A percentile compares a stretch with the other conserved stretches of the same genome.
Conservation (phyloP, 2,797 vertebrate species). For the Pitangus sulphuratus region DNA sequence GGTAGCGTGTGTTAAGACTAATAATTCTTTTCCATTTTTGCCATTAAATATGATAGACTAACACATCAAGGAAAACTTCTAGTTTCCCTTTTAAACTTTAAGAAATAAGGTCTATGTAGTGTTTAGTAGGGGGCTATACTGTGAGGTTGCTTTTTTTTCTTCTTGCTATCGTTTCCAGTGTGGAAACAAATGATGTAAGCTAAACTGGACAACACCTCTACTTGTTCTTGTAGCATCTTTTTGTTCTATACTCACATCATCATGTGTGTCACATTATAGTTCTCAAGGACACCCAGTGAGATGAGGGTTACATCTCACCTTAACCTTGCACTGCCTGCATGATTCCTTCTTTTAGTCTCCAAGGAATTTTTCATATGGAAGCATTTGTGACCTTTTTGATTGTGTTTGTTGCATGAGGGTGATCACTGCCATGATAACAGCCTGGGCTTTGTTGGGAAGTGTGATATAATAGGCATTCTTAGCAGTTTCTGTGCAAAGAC, state of each 20-base stretch:
- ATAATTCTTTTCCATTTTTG: neutral
- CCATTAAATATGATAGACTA: neutral
- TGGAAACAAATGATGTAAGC: neutral
- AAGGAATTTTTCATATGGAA: neutral
- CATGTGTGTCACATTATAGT: fast-evolving
- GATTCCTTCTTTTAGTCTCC: neutral
- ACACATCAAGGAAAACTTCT: neutral
- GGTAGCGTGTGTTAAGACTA: neutral
- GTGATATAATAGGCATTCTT: neutral
- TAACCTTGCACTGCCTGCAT: neutral
- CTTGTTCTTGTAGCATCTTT: neutral
- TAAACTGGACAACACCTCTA: neutral
- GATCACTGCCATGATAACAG: neutral
- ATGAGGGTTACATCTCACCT: neutral
- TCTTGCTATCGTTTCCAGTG: neutral
- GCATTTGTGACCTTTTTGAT: neutral
- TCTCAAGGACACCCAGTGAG: neutral
- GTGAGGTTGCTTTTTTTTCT: neutral
- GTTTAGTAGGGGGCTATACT: neutral
- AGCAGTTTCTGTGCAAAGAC: neutral
- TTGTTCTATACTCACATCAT: neutral
- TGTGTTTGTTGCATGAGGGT: neutral
- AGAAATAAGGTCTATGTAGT: neutral
- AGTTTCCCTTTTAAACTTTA: neutral
- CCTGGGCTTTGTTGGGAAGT: neutral